Percentiles rank a stretch among this genome's conserved stretches.
These are phyloP conservation scores for Eleutherodactylus coqui DNA, from an alignment of 2,797 vertebrate genomes.

Conservation along the genomic window DNA sequence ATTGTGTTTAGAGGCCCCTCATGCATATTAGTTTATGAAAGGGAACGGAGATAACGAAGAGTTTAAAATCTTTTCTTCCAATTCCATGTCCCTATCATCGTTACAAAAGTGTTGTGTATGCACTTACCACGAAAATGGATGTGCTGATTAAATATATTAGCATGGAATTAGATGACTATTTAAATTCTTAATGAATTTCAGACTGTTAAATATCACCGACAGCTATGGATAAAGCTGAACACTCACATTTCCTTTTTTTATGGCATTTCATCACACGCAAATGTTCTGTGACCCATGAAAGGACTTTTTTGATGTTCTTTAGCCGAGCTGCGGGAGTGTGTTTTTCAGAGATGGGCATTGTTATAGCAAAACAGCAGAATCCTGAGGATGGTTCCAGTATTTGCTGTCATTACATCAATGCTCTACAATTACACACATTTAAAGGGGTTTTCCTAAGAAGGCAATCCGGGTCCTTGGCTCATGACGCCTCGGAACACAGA, in stretches of 20 bases:
- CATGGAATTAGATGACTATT: slow-evolving; percentile 62
- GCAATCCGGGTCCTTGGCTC: no score
- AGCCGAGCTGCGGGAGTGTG: slow-evolving; percentile 17
- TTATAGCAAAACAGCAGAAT: slow-evolving; percentile 46
- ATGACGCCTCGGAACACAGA: no score
- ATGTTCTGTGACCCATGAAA: slow-evolving; percentile 59
- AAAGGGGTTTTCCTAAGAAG: no score
- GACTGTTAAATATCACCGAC: slow-evolving; percentile 62
- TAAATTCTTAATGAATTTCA: slow-evolving; percentile 62
- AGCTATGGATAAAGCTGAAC: slow-evolving; percentile 63
- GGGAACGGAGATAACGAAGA: slow-evolving; percentile 14
- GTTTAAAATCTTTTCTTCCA: slow-evolving; percentile 31
- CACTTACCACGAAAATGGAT: slow-evolving; percentile 53
- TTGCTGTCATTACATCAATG: not conserved
- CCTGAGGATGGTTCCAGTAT: slow-evolving; percentile 10
- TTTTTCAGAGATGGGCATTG: slow-evolving; percentile 29
- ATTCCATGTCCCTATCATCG: slow-evolving; percentile 30
- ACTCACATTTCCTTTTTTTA: slow-evolving; percentile 62
- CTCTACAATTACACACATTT: not conserved
- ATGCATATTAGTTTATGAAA: slow-evolving; percentile 31
- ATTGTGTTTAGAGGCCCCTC: slow-evolving; percentile 32
- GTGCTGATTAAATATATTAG: slow-evolving; percentile 61
- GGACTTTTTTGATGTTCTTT: slow-evolving; percentile 54
- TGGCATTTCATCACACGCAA: slow-evolving; percentile 60
- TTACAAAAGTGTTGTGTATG: slow-evolving; percentile 55